These are phyloP conservation scores for Micrastur ruficollis DNA, from an alignment of 2,797 vertebrate species.

Conservation along the genomic window DNA sequence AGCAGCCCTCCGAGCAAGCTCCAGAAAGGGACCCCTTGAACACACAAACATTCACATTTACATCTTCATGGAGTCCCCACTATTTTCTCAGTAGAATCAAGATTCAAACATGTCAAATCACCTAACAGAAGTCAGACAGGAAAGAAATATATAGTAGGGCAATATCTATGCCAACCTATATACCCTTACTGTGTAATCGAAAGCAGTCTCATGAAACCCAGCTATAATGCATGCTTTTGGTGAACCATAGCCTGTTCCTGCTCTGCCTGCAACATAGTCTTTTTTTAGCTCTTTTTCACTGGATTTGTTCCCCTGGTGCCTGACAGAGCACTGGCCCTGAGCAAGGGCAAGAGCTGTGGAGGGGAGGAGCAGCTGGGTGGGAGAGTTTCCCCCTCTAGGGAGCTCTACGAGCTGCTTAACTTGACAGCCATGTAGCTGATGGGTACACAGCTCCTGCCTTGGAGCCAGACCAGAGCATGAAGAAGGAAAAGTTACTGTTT, in stretches of 20 bases:
- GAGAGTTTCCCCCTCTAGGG: background rate
- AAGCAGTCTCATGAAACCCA: background rate
- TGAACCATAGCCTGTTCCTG: background rate
- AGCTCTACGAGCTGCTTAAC: background rate
- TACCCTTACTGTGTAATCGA: rapidly evolving
- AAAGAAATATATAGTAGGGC: background rate
- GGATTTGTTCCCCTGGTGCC: background rate
- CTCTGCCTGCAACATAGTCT: background rate
- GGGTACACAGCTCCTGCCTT: background rate
- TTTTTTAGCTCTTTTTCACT: rapidly evolving
- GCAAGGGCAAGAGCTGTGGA: rapidly evolving
- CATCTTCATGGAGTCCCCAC: background rate
- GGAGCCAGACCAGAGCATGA: background rate
- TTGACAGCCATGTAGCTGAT: background rate
- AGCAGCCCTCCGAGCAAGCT: background rate
- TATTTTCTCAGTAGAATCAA: background rate
- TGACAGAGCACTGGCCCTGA: background rate
- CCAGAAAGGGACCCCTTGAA: background rate
- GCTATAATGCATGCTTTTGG: rapidly evolving
- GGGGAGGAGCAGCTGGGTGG: background rate
- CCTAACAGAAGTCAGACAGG: background rate
- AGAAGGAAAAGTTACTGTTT: background rate
- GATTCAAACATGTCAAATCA: background rate
- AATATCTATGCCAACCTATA: background rate
- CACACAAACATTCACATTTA: background rate